Conservation (phyloP, 2,888 invertebrate genomes). For the Agrochola lychnidis region DNA sequence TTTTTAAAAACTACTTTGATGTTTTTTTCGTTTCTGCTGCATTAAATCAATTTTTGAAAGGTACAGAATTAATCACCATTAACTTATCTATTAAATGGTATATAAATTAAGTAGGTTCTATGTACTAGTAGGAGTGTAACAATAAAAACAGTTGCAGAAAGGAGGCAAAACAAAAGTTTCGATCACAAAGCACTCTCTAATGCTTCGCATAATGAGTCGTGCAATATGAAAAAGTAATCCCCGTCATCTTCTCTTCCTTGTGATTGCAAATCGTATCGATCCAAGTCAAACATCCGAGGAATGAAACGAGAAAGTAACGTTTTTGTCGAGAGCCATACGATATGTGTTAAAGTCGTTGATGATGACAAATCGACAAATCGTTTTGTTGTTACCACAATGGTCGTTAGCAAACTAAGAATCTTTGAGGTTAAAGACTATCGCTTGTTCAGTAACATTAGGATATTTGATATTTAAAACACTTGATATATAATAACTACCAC, state of each 20-base stretch:
- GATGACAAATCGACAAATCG: slow-evolving; percentile 6
- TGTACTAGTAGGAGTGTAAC: too few species aligned
- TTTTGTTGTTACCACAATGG: slow-evolving; percentile 4
- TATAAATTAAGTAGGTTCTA: too few species aligned
- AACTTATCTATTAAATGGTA: too few species aligned
- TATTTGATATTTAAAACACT: neutral
- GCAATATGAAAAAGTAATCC: neutral
- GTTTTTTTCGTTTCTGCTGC: too few species aligned
- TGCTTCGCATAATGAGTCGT: too few species aligned
- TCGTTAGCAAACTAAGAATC: neutral
- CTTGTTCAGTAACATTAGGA: neutral
- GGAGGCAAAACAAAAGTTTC: too few species aligned
- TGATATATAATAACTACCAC: too few species aligned
- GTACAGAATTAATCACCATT: too few species aligned
- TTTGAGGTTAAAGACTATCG: neutral
- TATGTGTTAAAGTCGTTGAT: neutral
- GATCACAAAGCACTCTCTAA: too few species aligned
- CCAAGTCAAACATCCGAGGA: neutral
- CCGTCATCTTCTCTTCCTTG: neutral
- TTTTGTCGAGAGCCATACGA: slow-evolving; percentile 12
- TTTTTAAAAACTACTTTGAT: too few species aligned
- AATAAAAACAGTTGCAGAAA: too few species aligned
- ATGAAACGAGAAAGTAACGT: neutral
- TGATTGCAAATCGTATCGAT: slow-evolving; percentile 13
- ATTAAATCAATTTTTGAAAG: too few species aligned